A percentile compares a stretch with the other conserved stretches of the same genome.
Evolutionary conservation across 2,797 vertebrate species (phyloP).

Genomic region (Coranthus polyacanthus): DNA sequence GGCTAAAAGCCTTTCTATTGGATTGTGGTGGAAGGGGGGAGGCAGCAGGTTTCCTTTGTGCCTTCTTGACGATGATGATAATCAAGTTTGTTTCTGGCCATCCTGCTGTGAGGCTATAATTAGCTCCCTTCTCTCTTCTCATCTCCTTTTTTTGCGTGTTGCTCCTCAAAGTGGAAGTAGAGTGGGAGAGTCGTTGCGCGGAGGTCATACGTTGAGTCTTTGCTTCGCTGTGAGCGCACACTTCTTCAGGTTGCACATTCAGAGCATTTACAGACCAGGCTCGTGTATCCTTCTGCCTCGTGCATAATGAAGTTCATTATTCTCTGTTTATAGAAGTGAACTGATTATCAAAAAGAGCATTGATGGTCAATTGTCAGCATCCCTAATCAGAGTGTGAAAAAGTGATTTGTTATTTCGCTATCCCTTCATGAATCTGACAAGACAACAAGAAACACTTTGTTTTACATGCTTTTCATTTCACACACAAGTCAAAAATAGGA

Average conservation of each 20-base stretch:
- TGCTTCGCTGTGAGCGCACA: constrained; percentile 11
- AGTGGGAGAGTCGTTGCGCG: constrained; percentile 25
- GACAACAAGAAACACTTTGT: too few species aligned
- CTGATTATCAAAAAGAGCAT: constrained; percentile 13
- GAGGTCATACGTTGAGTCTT: constrained; percentile 52
- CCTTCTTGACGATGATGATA: constrained; percentile 80
- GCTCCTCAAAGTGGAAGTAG: constrained; percentile 60
- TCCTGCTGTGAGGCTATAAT: constrained; percentile 82
- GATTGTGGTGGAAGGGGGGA: constrained; percentile 82
- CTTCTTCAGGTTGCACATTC: constrained; percentile 19
- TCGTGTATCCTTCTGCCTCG: constrained; percentile 19
- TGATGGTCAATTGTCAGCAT: neutral
- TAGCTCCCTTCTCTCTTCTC: constrained; percentile 68
- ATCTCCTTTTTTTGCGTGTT: constrained; percentile 56
- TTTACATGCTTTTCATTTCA: too few species aligned
- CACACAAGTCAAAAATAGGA: too few species aligned
- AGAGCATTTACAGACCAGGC: neutral
- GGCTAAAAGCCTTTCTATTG: constrained; percentile 94
- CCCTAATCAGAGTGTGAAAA: too few species aligned
- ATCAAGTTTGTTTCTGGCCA: constrained; percentile 84
- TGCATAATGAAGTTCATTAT: constrained; percentile 18
- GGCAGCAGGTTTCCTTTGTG: constrained; percentile 81
- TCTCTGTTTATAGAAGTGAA: neutral
- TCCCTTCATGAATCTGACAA: too few species aligned
- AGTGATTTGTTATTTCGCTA: too few species aligned